Conservation (phyloP, 2,888 invertebrate genomes). For the Meta bourneti region DNA sequence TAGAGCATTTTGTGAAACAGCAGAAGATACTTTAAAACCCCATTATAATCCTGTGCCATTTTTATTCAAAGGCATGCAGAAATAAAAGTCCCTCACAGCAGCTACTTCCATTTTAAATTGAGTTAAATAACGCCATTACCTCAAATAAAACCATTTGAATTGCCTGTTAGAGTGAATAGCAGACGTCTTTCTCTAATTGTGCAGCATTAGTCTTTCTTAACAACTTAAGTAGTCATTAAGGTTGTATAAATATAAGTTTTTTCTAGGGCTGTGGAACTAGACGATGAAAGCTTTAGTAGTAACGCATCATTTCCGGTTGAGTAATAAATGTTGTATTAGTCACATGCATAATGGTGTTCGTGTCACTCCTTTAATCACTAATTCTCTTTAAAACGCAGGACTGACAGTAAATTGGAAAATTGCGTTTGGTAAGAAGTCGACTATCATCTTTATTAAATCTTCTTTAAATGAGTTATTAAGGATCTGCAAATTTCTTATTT, state of each 20-base stretch:
- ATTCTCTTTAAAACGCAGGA: background rate
- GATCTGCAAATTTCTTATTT: background rate
- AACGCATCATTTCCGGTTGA: slow-evolving; percentile 38
- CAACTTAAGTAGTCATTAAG: slow-evolving; percentile 44
- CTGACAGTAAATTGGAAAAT: slow-evolving; percentile 12
- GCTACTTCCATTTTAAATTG: slow-evolving; percentile 11
- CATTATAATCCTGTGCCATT: too few species aligned
- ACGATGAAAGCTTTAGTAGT: slow-evolving; percentile 7
- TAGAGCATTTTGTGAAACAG: too few species aligned
- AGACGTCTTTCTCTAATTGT: slow-evolving; percentile 43
- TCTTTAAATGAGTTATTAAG: slow-evolving; percentile 15
- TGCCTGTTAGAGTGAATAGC: slow-evolving; percentile 10
- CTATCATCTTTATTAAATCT: slow-evolving; percentile 15
- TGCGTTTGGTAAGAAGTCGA: background rate
- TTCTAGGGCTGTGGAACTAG: slow-evolving; percentile 16
- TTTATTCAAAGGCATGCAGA: too few species aligned
- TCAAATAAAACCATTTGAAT: slow-evolving; percentile 48
- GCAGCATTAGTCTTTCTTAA: slow-evolving; percentile 32
- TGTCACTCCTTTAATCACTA: background rate
- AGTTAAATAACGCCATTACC: slow-evolving; percentile 34
- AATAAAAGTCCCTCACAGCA: background rate
- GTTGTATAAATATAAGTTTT: slow-evolving; percentile 34
- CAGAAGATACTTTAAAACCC: too few species aligned
- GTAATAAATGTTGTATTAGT: slow-evolving; percentile 53
- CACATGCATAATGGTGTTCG: slow-evolving; percentile 16